Percentiles rank a stretch among this genome's conserved stretches.
phyloP scores from a whole-genome alignment of 2,797 vertebrate genomes.

The Crenuchus spilurus region DNA sequence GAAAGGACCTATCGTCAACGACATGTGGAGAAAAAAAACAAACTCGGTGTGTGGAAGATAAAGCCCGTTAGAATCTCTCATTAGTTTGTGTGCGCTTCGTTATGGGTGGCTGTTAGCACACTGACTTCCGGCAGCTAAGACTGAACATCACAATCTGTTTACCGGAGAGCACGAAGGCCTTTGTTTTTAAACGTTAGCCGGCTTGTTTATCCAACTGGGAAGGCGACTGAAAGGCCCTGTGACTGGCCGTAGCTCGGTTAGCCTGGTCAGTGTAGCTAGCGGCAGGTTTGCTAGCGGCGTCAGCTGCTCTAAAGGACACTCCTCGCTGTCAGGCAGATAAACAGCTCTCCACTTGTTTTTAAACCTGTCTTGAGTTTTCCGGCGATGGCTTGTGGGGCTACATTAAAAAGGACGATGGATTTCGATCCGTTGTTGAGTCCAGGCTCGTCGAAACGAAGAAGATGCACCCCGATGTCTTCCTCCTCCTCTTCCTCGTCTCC shows the following conservation, averaged over 20 bases:
- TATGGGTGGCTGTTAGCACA: too few species aligned
- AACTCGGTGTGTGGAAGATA: slow-evolving; percentile 31
- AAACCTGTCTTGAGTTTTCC: too few species aligned
- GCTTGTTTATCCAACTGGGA: background rate
- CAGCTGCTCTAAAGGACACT: too few species aligned
- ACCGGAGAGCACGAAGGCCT: too few species aligned
- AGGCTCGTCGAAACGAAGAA: slow-evolving; percentile 89
- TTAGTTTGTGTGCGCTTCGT: background rate
- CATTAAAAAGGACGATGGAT: slow-evolving; percentile 96
- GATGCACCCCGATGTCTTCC: slow-evolving; percentile 88
- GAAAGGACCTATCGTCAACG: slow-evolving; percentile 27
- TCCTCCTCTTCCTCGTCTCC: slow-evolving; percentile 79
- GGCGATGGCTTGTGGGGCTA: slow-evolving; percentile 95
- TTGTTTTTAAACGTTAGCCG: background rate
- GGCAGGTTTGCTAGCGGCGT: slow-evolving; percentile 11
- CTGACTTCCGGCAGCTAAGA: too few species aligned
- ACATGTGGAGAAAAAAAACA: slow-evolving; percentile 12
- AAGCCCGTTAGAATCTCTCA: slow-evolving; percentile 1
- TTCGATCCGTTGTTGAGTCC: slow-evolving; percentile 93
- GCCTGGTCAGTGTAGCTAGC: background rate
- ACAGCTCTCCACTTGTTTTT: too few species aligned
- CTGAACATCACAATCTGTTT: too few species aligned
- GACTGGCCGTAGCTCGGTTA: slow-evolving; percentile 11
- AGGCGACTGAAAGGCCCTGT: slow-evolving; percentile 2
- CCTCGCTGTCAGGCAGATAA: too few species aligned